Percentiles rank a stretch among this genome's conserved stretches.
phyloP scores from a whole-genome alignment of 1,140 invertebrate genomes.

The Charaxes varanes region DNA sequence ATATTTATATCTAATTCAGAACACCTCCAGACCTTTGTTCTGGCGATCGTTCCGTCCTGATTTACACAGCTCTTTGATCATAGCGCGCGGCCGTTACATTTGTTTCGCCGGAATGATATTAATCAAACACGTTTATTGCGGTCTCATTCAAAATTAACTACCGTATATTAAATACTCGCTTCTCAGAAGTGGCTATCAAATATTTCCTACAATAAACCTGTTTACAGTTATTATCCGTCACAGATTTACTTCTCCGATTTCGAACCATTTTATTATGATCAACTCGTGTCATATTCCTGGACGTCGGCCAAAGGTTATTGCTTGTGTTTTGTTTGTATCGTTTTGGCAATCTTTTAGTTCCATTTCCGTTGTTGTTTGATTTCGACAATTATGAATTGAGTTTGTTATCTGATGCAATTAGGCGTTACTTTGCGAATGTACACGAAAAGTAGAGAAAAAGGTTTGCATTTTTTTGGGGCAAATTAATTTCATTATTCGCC shows the following conservation, averaged over 20 bases:
- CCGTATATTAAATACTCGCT: constrained; percentile 55
- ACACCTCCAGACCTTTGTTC: constrained; percentile 39
- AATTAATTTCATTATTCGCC: too few relatives aligned
- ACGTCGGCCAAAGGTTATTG: constrained; percentile 45
- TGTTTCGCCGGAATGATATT: constrained; percentile 58
- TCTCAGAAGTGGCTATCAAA: constrained; percentile 68
- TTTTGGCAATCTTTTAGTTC: constrained; percentile 27
- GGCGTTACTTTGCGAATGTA: too few relatives aligned
- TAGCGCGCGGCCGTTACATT: constrained; percentile 48
- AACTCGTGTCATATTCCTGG: constrained; percentile 49
- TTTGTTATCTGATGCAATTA: too few relatives aligned
- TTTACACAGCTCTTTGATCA: constrained; percentile 59
- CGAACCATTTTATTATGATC: constrained; percentile 41
- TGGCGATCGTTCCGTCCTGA: constrained; percentile 49
- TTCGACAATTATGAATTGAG: too few relatives aligned
- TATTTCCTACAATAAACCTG: constrained; percentile 64
- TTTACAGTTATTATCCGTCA: constrained; percentile 32
- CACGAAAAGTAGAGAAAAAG: too few relatives aligned
- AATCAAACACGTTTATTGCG: constrained; percentile 68
- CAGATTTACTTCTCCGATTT: constrained; percentile 38
- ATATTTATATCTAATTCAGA: constrained; percentile 33
- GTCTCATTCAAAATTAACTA: constrained; percentile 58
- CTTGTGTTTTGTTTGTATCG: constrained; percentile 10
- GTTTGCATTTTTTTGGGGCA: too few relatives aligned
- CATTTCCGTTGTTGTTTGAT: neutral